A percentile compares a stretch with the other conserved stretches of the same genome.
Evolutionary conservation across 2,888 invertebrate species (phyloP).

Genomic region (Plebejus anna): DNA sequence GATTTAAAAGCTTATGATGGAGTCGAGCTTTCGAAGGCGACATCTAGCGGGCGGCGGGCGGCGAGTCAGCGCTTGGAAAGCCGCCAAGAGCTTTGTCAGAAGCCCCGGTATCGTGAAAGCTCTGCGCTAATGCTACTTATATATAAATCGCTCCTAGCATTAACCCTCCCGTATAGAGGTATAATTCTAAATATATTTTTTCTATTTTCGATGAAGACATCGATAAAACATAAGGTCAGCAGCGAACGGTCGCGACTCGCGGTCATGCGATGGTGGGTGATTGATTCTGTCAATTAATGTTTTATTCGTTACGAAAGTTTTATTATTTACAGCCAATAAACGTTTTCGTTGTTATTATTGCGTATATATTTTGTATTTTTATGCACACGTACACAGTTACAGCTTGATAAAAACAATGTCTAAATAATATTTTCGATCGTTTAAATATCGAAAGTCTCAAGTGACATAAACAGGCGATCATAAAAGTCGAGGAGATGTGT

Average conservation of each 20-base stretch:
- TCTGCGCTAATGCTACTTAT: conserved; percentile 45
- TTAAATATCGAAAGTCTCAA: neutral
- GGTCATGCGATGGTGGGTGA: neutral
- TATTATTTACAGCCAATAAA: neutral
- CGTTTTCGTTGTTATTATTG: neutral
- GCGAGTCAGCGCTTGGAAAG: conserved; percentile 49
- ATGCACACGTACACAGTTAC: neutral
- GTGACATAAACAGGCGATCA: neutral
- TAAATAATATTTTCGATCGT: neutral
- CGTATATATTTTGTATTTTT: neutral
- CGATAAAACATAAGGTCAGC: neutral
- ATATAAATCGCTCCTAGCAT: conserved; percentile 42
- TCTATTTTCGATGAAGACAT: neutral
- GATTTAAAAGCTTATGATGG: conserved; percentile 31
- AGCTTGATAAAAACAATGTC: neutral
- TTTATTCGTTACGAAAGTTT: neutral
- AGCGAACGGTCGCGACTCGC: neutral
- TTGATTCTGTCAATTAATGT: neutral
- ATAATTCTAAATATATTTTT: conserved; percentile 15
- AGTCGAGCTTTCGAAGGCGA: conserved; percentile 43
- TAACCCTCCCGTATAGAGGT: conserved; percentile 32
- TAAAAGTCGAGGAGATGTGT: conserved; percentile 17
- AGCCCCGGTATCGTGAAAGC: conserved; percentile 58
- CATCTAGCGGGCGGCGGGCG: conserved; percentile 54
- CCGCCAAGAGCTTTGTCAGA: conserved; percentile 65